Conservation (phyloP, 2,888 invertebrate genomes). For the Empis livida region DNA sequence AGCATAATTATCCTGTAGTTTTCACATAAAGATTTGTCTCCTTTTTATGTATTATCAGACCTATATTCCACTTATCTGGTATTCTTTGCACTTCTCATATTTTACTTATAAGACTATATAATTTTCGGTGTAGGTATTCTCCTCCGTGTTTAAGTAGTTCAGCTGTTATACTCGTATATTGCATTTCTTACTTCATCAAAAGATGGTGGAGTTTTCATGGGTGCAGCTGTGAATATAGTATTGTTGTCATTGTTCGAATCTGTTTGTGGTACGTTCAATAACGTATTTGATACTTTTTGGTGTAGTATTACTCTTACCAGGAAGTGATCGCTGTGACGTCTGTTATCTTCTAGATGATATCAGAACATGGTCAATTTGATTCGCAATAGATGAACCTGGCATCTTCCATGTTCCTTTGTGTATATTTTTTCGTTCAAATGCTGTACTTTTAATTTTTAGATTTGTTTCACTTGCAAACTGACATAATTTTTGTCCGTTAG, state of each 20-base stretch:
- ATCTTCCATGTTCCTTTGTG: neutral
- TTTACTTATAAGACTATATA: neutral
- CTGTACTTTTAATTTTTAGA: neutral
- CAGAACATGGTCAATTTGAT: neutral
- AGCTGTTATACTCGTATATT: neutral
- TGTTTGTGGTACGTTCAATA: too few relatives aligned
- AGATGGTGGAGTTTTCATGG: too few relatives aligned
- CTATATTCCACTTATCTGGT: neutral
- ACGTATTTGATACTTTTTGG: too few relatives aligned
- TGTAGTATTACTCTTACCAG: too few relatives aligned
- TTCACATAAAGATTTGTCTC: neutral
- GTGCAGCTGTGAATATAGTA: too few relatives aligned
- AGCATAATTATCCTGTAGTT: conserved; percentile 1
- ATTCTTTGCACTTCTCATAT: neutral
- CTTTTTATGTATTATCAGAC: conserved; percentile 1
- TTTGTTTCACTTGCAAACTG: neutral
- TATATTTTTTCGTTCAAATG: neutral
- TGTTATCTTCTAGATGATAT: neutral
- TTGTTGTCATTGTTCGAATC: too few relatives aligned
- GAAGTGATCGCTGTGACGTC: neutral
- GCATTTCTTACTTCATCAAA: too few relatives aligned
- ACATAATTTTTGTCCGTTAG: neutral
- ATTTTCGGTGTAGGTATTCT: neutral
- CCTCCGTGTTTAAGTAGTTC: neutral
- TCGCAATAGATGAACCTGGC: neutral